Evolutionary conservation across 2,113 vertebrate species (phyloP).

Genomic region (Notothenia coriiceps): DNA sequence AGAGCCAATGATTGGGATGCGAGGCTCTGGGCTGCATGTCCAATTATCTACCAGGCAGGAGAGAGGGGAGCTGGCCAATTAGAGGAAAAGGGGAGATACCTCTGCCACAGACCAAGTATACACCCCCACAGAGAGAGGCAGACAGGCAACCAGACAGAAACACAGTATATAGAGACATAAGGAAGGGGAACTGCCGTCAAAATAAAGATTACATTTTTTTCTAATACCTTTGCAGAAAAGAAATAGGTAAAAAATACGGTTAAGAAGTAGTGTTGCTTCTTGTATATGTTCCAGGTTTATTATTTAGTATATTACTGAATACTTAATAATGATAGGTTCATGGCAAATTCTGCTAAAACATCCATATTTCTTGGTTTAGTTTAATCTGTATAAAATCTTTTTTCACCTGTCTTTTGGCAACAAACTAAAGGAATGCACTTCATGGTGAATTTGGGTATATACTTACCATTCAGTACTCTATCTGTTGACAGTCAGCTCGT

Average conservation of each 20-base stretch:
- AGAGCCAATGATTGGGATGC: conserved; percentile 63
- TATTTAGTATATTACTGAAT: background rate
- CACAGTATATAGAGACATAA: conserved; percentile 28
- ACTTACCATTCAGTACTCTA: conserved; percentile 29
- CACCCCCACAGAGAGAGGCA: conserved; percentile 45
- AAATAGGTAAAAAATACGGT: background rate
- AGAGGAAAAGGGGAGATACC: conserved; percentile 64
- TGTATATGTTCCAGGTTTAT: background rate
- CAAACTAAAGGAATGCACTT: background rate
- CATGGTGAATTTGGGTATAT: conserved; percentile 10
- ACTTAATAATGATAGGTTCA: conserved; percentile 5
- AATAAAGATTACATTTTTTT: conserved; percentile 4
- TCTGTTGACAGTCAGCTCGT: conserved; percentile 48
- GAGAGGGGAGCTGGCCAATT: conserved; percentile 78
- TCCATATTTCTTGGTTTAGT: background rate
- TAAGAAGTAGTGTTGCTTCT: background rate
- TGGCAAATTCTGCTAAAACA: background rate
- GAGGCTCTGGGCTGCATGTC: conserved; percentile 65
- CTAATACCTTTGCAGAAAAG: background rate
- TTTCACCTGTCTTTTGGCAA: background rate
- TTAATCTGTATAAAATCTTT: background rate
- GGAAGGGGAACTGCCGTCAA: conserved; percentile 16
- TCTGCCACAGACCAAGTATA: conserved; percentile 48
- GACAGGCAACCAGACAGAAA: conserved; percentile 38
- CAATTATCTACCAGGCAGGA: conserved; percentile 76